Percentiles rank a stretch among this genome's conserved stretches.
phyloP scores from a whole-genome alignment of 2,888 invertebrate genomes.

The Dromius quadrimaculatus region DNA sequence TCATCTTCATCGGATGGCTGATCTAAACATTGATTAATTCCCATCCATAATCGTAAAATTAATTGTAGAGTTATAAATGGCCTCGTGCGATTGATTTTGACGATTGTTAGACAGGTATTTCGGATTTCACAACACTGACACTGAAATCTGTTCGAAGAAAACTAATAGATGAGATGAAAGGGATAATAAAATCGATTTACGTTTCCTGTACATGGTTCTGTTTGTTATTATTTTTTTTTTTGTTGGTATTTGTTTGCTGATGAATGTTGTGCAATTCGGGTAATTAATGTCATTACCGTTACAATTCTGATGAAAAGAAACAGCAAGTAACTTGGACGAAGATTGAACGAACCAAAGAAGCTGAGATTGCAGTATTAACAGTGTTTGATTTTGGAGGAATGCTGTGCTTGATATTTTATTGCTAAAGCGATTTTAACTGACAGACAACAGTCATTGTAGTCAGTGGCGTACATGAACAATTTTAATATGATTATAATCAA shows the following conservation, averaged over 20 bases:
- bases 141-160: slow-evolving; percentile 32
- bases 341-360: slow-evolving; percentile 25
- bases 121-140: slow-evolving; percentile 17
- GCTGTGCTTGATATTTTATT: slow-evolving; percentile 44
- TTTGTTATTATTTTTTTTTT: slow-evolving; percentile 25
- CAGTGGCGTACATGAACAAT: slow-evolving; percentile 6
- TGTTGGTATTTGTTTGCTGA: background rate
- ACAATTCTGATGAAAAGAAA: slow-evolving; percentile 37
- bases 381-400: slow-evolving; percentile 46
- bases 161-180: slow-evolving; percentile 37
- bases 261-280: slow-evolving; percentile 46
- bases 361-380: too few relatives aligned
- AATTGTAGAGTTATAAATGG: slow-evolving; percentile 43
- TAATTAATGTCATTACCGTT: slow-evolving; percentile 52
- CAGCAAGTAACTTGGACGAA: background rate
- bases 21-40: slow-evolving; percentile 36
- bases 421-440: background rate
- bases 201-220: slow-evolving; percentile 25
- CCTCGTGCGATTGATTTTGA: slow-evolving; percentile 42
- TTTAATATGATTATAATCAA: too few relatives aligned
- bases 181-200: slow-evolving; percentile 48
- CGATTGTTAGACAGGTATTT: slow-evolving; percentile 18
- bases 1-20: slow-evolving; percentile 13
- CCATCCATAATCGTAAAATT: slow-evolving; percentile 45
- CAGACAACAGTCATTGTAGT: background rate